Percentiles rank a stretch among this genome's conserved stretches.
Evolutionary conservation across 1,140 invertebrate species (phyloP).

Genomic region (Lithobius niger): DNA sequence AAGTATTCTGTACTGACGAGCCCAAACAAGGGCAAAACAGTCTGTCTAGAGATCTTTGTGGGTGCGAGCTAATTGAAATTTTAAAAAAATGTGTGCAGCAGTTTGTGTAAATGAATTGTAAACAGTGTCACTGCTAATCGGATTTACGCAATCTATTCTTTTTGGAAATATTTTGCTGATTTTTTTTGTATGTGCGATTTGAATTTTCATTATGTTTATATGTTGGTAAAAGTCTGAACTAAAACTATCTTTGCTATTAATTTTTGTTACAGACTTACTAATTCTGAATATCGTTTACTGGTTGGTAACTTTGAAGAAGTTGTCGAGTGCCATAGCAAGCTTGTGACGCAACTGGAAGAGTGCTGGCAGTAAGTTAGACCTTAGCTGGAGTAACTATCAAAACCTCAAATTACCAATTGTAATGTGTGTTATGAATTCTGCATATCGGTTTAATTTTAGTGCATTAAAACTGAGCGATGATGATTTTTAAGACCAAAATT

Average conservation of each 20-base stretch:
- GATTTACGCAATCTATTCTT: too few species aligned
- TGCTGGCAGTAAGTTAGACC: conserved; percentile 36
- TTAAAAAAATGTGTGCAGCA: too few species aligned
- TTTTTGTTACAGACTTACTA: conserved; percentile 47
- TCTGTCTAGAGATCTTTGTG: too few species aligned
- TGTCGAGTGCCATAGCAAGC: conserved; percentile 61
- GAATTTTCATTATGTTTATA: too few species aligned
- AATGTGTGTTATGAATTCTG: background rate
- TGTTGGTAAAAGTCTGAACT: too few species aligned
- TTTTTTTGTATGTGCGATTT: too few species aligned
- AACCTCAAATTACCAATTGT: background rate
- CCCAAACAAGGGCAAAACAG: too few species aligned
- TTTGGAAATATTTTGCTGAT: too few species aligned
- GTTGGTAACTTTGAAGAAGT: conserved; percentile 80
- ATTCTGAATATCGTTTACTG: conserved; percentile 70
- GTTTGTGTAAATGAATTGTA: too few species aligned
- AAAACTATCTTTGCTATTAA: background rate
- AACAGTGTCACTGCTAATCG: too few species aligned
- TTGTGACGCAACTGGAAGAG: conserved; percentile 62
- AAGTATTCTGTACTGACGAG: too few species aligned
- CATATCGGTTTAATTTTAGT: background rate
- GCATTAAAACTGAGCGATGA: background rate
- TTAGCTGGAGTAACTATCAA: background rate
- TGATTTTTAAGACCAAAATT: background rate
- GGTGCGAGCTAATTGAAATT: too few species aligned